Conservation (phyloP, 1,140 invertebrate genomes). For the Drosophila kepulauana region DNA sequence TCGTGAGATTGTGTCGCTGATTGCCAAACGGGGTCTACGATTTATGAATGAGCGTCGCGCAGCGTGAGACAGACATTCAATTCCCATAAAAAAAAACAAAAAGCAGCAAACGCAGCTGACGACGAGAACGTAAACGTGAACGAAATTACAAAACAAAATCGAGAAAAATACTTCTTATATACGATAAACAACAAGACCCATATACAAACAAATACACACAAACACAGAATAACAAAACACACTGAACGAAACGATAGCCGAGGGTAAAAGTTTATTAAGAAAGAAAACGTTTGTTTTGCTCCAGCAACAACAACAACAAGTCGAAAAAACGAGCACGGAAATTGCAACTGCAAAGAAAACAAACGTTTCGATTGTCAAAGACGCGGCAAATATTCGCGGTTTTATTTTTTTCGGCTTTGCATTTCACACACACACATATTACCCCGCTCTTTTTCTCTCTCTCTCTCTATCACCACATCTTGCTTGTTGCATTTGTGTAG, state of each 20-base stretch:
- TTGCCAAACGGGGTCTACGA: slow-evolving; percentile 32
- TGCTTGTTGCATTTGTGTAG: slow-evolving; percentile 4
- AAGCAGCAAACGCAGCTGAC: slow-evolving; percentile 3
- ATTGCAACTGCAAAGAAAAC: slow-evolving; percentile 74
- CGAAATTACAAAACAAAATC: slow-evolving; percentile 65
- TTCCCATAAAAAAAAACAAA: slow-evolving; percentile 17
- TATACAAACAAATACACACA: slow-evolving; percentile 29
- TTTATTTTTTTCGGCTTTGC: slow-evolving; percentile 51
- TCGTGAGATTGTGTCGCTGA: slow-evolving; percentile 42
- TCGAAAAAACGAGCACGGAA: slow-evolving; percentile 62
- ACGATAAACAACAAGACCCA: slow-evolving; percentile 63
- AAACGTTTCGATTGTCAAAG: slow-evolving; percentile 74
- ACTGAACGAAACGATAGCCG: slow-evolving; percentile 46
- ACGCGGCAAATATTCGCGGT: slow-evolving; percentile 29
- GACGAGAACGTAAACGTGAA: slow-evolving; percentile 51
- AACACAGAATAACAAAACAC: not conserved
- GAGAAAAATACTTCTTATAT: slow-evolving; percentile 40
- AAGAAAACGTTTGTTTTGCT: slow-evolving; percentile 80
- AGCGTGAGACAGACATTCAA: slow-evolving; percentile 47
- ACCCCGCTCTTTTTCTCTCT: not conserved
- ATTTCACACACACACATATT: slow-evolving; percentile 52
- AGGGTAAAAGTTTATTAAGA: slow-evolving; percentile 67
- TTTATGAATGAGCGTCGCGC: slow-evolving; percentile 72
- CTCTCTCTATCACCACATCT: not conserved
- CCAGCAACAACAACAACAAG: slow-evolving; percentile 41